Conservation (phyloP, 30 jellyfish, hydroid and myxozoan species). For the Phacellophora camtschatica region DNA sequence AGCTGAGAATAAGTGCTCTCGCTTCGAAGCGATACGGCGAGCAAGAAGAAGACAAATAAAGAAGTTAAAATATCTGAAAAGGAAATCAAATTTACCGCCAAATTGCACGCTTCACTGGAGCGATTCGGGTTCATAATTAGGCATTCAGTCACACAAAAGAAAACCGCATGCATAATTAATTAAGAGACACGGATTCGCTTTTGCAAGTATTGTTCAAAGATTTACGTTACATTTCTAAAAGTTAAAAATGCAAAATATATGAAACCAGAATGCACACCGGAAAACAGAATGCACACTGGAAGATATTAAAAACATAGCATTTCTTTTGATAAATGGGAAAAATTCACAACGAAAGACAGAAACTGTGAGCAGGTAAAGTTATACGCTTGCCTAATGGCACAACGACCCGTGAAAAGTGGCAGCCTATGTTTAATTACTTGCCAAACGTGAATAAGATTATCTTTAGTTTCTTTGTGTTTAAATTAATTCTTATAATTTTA, state of each 20-base stretch:
- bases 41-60: not conserved
- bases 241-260: not conserved
- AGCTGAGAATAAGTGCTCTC: no score
- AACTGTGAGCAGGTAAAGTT: not conserved
- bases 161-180: slow-evolving; percentile 4
- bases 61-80: not conserved
- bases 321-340: not conserved
- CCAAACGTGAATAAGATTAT: not conserved
- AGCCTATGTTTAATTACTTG: not conserved
- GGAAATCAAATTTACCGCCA: slow-evolving; percentile 2
- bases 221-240: not conserved
- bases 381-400: not conserved
- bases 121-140: slow-evolving; percentile 27
- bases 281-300: not conserved
- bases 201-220: not conserved
- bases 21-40: no score
- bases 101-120: slow-evolving; percentile 66
- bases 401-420: not conserved
- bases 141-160: slow-evolving; percentile 22
- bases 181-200: not conserved
- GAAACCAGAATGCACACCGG: not conserved
- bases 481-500: not conserved
- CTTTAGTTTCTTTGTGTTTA: not conserved
- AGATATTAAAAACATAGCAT: not conserved
- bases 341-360: not conserved